Percentiles rank a stretch among this genome's conserved stretches.
phyloP scores from a whole-genome alignment of 1,140 invertebrate genomes.

The Myzus persicae region DNA sequence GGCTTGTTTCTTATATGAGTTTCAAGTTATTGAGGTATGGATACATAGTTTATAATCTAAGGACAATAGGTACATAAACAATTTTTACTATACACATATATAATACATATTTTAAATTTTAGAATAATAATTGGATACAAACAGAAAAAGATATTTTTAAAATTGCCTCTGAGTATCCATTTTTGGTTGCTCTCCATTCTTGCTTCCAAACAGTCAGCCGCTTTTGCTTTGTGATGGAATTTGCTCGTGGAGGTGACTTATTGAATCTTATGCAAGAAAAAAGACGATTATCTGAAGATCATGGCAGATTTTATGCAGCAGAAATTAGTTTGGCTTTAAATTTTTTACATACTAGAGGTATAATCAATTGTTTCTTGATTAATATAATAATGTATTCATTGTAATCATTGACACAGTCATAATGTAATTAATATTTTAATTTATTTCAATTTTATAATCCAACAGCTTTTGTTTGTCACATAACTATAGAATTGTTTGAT shows the following conservation, averaged over 20 bases:
- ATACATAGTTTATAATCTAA: no score
- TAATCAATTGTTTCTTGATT: background rate
- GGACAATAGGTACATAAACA: background rate
- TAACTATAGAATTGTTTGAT: background rate
- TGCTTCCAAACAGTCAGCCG: constrained; percentile 96
- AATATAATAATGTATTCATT: background rate
- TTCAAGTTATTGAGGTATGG: no score
- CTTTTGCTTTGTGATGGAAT: constrained; percentile 99
- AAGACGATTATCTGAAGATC: constrained; percentile 89
- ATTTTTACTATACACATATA: background rate
- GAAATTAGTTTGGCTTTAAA: constrained; percentile 98
- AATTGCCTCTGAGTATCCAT: constrained; percentile 99
- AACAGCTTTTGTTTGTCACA: background rate
- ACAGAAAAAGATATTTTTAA: constrained; percentile 99
- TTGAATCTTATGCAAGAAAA: constrained; percentile 99
- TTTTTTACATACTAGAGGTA: constrained; percentile 96
- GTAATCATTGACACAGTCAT: no score
- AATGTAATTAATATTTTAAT: background rate
- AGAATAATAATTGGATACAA: constrained; percentile 99
- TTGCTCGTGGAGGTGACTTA: constrained; percentile 97
- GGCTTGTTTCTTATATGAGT: no score
- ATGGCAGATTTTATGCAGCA: constrained; percentile 93
- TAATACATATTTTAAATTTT: constrained; percentile 44
- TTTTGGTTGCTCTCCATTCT: constrained; percentile 97
- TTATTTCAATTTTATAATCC: background rate